These are phyloP conservation scores for Drosophila picticornis DNA, from an alignment of 2,888 invertebrate genomes.

Conservation along the genomic window DNA sequence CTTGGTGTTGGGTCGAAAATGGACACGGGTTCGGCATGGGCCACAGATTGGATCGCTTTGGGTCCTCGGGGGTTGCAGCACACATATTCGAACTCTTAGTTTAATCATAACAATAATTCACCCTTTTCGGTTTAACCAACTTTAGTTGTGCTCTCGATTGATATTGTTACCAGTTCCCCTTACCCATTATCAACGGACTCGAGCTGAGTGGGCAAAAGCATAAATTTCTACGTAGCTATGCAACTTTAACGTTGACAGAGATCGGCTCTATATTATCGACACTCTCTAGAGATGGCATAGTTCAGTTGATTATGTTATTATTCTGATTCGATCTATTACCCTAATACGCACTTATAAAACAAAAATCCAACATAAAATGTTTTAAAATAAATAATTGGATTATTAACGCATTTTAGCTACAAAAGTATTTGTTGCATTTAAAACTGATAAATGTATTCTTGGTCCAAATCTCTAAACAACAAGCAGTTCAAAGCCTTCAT, in stretches of 20 bases:
- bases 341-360: not conserved
- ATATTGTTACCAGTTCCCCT: conserved; percentile 1
- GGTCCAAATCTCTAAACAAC: not conserved
- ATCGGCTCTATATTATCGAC: not conserved
- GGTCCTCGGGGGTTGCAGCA: conserved; percentile 30
- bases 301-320: conserved; percentile 2
- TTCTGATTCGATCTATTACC: conserved; percentile 2
- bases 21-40: conserved; percentile 25
- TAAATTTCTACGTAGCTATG: not conserved
- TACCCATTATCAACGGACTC: not conserved
- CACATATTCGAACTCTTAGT: conserved; percentile 39
- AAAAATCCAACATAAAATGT: no score
- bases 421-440: not conserved
- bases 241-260: not conserved
- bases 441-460: not conserved
- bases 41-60: conserved; percentile 52
- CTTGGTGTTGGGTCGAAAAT: conserved; percentile 41
- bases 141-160: conserved; percentile 38
- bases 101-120: conserved; percentile 82
- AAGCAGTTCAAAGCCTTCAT: not conserved
- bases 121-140: conserved; percentile 63
- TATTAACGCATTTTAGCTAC: not conserved
- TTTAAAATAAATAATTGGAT: not conserved
- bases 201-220: conserved; percentile 23
- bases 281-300: not conserved